Base-by-base conservation (phyloP, 2,113 vertebrate species). In the Heliornis fulica region DNA sequence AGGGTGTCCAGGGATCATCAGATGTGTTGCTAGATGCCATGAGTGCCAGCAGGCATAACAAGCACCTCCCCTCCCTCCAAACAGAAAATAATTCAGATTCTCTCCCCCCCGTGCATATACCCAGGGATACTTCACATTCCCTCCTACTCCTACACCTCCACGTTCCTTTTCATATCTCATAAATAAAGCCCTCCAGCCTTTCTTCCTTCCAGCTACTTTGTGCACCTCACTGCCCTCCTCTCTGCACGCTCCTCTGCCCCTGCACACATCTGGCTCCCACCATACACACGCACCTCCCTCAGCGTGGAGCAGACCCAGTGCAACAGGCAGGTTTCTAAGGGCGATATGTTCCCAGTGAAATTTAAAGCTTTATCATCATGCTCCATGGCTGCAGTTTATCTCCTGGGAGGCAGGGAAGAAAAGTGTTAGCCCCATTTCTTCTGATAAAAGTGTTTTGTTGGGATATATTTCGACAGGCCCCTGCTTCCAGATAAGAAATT, bases 61-160 rank as follows among this genome's bases (percentile, higher is more conserved):
- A 80, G 64, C 72, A 50, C 79, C 83, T 88, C 83, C 71, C 77
- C 1, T 5, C 15, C 51, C 78, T 88, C 71, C 11, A 1, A 70
- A 90, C 0, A 90, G 76, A 92, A 95, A 68, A 89, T 59, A 59
- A 93, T 81, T 91, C 57, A 65, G 71, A 43, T 56, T 78, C 46
- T 72, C 85, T 86, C 63, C 71, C 90, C 83, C 93, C 88, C 81
- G 43, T 76, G 80, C 85, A 60, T 43, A 72, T 53, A 87, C 63
- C 45, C 90, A 83, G 64, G 93, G 93, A 96, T 66, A 90, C 90
- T 86, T 96, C 90, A 86, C 76, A 88, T 94, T 89, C 83, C 94
- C 88, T 91, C 94, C 96, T 86, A 96, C 96, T 97, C 83, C 79
- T 83, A 72, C 95, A 95, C 90, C 90, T 93, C 93, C 95, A 21